Conservation (phyloP, 2,113 vertebrate genomes). For the Ammodytes dubius region DNA sequence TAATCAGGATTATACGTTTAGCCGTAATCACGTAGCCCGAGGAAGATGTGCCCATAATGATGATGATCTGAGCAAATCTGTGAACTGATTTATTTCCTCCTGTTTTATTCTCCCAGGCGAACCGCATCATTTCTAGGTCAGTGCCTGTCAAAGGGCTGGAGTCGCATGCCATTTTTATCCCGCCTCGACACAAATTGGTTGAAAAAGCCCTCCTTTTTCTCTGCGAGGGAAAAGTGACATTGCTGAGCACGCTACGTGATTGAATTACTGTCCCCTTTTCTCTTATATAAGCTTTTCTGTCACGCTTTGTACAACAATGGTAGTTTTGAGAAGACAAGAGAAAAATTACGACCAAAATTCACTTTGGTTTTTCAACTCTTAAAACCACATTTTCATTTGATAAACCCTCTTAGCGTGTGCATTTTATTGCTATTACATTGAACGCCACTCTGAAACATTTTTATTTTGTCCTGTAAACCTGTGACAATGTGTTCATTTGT, state of each 20-base stretch:
- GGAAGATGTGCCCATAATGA: slow-evolving; percentile 26
- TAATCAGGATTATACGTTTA: slow-evolving; percentile 57
- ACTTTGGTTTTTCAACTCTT: slow-evolving; percentile 13
- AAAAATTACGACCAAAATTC: no score
- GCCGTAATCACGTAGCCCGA: slow-evolving; percentile 29
- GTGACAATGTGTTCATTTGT: slow-evolving; percentile 26
- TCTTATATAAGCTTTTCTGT: slow-evolving; percentile 51
- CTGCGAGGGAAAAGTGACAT: slow-evolving; percentile 44
- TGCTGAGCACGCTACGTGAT: slow-evolving; percentile 21
- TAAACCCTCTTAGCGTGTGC: not conserved
- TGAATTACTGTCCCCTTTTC: slow-evolving; percentile 33
- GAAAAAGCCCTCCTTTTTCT: slow-evolving; percentile 69
- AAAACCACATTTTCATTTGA: slow-evolving; percentile 3
- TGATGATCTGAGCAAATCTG: slow-evolving; percentile 45
- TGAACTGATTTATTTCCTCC: slow-evolving; percentile 53
- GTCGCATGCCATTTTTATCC: slow-evolving; percentile 77
- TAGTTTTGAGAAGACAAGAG: no score
- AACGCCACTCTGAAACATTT: not conserved
- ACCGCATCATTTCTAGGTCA: slow-evolving; percentile 81
- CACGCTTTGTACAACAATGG: not conserved
- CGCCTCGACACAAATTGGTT: slow-evolving; percentile 72
- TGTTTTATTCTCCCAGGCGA: slow-evolving; percentile 57
- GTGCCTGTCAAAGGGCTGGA: slow-evolving; percentile 74
- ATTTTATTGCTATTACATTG: not conserved
- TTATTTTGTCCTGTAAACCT: not conserved